These are phyloP conservation scores for Oxyteleia sp. DNA, from an alignment of 2,888 invertebrate species.

Conservation along the genomic window DNA sequence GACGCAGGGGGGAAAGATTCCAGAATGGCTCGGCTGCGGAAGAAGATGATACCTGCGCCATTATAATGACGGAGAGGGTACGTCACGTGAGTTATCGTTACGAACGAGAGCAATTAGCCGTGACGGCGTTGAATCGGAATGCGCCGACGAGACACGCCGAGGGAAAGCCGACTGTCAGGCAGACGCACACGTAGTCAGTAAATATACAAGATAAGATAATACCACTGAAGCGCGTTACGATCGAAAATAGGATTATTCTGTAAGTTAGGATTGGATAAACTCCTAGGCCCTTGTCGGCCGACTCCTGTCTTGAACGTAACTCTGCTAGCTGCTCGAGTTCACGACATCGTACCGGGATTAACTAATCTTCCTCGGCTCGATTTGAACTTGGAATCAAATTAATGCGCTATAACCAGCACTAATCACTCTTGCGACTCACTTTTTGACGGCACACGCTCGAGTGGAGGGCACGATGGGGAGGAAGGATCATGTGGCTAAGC, in stretches of 20 bases:
- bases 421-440: constrained; percentile 55
- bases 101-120: constrained; percentile 78
- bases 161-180: constrained; percentile 63
- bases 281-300: constrained; percentile 76
- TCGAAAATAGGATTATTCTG: constrained; percentile 81
- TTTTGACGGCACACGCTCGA: constrained; percentile 43
- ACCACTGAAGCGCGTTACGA: constrained; percentile 76
- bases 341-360: constrained; percentile 69
- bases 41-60: constrained; percentile 65
- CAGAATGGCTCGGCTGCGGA: constrained; percentile 36
- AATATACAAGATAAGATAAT: constrained; percentile 71
- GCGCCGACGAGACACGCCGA: constrained; percentile 28
- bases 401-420: constrained; percentile 56
- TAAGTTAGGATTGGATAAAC: constrained; percentile 81
- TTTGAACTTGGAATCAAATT: constrained; percentile 69
- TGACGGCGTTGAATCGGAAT: constrained; percentile 68
- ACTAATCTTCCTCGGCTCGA: constrained; percentile 65
- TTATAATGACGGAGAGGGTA: constrained; percentile 70
- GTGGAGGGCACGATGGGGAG: constrained; percentile 13
- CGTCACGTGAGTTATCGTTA: constrained; percentile 77
- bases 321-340: constrained; percentile 76
- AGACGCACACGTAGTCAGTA: constrained; percentile 60
- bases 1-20: constrained; percentile 55
- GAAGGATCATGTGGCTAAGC: constrained; percentile 21
- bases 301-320: constrained; percentile 80